These are phyloP conservation scores for Heterohyrax brucei DNA, from an alignment of 2,797 vertebrate genomes.

Conservation along the genomic window DNA sequence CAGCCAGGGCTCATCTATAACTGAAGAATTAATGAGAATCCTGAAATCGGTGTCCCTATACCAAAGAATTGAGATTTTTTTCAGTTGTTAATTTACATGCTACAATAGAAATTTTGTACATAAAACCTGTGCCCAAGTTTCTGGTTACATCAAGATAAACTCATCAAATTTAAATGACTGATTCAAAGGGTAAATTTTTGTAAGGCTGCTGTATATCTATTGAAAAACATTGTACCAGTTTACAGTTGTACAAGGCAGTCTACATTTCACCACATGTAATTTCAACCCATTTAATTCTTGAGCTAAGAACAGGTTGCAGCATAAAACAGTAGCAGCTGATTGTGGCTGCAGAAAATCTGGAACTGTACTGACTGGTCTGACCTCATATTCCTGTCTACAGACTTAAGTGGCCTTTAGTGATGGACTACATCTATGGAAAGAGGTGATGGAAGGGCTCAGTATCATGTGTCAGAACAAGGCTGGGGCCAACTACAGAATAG, in stretches of 20 bases:
- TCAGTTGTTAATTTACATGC: neutral
- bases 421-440: too few relatives aligned
- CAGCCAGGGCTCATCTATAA: neutral
- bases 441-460: too few relatives aligned
- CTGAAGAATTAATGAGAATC: neutral
- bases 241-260: neutral
- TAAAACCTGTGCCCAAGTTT: neutral
- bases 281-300: neutral
- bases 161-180: slow-evolving; percentile 10
- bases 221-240: neutral
- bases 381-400: neutral
- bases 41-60: neutral
- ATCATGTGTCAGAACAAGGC: too few relatives aligned
- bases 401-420: neutral
- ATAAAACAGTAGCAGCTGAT: neutral
- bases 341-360: neutral
- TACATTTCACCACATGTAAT: neutral
- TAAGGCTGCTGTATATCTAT: neutral
- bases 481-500: too few relatives aligned
- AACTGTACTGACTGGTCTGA: neutral
- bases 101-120: neutral
- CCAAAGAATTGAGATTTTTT: neutral
- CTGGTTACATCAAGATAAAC: neutral
- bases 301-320: neutral
- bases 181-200: neutral